Conservation (phyloP, 2,888 invertebrate species). For the Drosophila nigritarsus region DNA sequence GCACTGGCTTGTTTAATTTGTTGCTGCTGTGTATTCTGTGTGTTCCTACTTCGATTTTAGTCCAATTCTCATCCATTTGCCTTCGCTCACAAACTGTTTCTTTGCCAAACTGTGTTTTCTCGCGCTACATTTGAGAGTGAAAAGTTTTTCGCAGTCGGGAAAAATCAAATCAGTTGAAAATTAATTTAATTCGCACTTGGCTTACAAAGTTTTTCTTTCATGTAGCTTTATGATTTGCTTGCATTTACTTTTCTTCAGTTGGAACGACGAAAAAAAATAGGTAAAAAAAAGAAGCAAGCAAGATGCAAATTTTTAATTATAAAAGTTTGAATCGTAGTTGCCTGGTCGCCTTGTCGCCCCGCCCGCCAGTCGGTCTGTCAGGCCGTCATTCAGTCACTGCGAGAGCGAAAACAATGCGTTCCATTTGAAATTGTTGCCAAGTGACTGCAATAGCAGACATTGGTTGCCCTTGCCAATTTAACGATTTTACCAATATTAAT, state of each 20-base stretch:
- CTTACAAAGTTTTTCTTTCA: conserved; percentile 60
- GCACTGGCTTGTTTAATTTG: conserved; percentile 4
- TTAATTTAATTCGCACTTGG: conserved; percentile 77
- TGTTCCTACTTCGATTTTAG: conserved; percentile 1
- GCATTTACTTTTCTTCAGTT: conserved; percentile 36
- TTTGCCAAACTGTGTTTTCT: not conserved
- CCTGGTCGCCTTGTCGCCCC: conserved; percentile 56
- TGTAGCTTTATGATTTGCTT: conserved; percentile 69
- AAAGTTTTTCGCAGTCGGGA: conserved; percentile 54
- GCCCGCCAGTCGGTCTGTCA: conserved; percentile 29
- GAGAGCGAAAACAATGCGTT: conserved; percentile 44
- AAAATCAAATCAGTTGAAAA: conserved; percentile 79
- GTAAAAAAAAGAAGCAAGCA: conserved; percentile 8
- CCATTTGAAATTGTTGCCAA: conserved; percentile 61
- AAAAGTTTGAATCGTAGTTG: conserved; percentile 74
- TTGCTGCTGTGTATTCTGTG: not conserved
- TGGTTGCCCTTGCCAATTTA: conserved; percentile 60
- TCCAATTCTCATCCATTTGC: not conserved
- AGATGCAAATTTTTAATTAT: conserved; percentile 77
- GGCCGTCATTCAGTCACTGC: conserved; percentile 22
- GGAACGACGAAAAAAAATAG: conserved; percentile 8
- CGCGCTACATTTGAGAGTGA: conserved; percentile 32
- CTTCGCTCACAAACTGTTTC: not conserved
- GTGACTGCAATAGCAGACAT: conserved; percentile 11
- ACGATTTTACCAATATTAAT: conserved; percentile 76